phyloP scores from a whole-genome alignment of 2,797 vertebrate species.

The Gambelia wislizenii region DNA sequence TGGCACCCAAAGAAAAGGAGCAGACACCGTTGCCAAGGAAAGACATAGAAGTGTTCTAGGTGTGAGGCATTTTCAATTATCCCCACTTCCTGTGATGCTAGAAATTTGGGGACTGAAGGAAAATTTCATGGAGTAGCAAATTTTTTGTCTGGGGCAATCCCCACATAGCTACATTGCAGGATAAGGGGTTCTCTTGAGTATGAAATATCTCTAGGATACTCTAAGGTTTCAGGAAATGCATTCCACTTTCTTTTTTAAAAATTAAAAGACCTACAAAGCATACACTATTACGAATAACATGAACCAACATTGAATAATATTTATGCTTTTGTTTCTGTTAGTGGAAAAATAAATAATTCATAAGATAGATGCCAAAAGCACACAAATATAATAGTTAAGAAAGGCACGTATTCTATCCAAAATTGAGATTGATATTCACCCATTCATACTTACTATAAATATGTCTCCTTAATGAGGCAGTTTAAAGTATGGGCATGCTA shows the following conservation, averaged over 20 bases:
- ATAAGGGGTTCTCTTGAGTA: not conserved
- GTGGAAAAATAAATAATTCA: slow-evolving; percentile 1
- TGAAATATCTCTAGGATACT: not conserved
- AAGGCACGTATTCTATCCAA: slow-evolving; percentile 51
- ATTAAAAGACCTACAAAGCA: not conserved
- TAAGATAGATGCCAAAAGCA: slow-evolving; percentile 29
- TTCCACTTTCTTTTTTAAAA: not conserved
- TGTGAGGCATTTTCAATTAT: too few relatives aligned
- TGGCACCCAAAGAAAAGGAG: too few relatives aligned
- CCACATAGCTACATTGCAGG: too few relatives aligned
- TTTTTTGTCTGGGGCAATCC: too few relatives aligned
- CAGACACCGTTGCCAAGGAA: too few relatives aligned
- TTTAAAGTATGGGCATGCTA: slow-evolving; percentile 56
- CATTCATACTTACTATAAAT: not conserved
- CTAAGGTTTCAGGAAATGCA: not conserved
- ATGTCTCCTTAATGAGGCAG: not conserved
- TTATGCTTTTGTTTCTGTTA: not conserved
- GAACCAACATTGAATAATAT: not conserved
- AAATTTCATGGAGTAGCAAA: too few relatives aligned
- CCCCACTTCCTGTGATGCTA: too few relatives aligned
- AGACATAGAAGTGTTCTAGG: too few relatives aligned
- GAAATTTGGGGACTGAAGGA: too few relatives aligned
- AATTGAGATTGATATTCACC: slow-evolving; percentile 55
- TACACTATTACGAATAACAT: not conserved
- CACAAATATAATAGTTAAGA: slow-evolving; percentile 23